Base-by-base conservation (phyloP, 2,888 invertebrate genomes). In the Caenorhabditis japonica region DNA sequence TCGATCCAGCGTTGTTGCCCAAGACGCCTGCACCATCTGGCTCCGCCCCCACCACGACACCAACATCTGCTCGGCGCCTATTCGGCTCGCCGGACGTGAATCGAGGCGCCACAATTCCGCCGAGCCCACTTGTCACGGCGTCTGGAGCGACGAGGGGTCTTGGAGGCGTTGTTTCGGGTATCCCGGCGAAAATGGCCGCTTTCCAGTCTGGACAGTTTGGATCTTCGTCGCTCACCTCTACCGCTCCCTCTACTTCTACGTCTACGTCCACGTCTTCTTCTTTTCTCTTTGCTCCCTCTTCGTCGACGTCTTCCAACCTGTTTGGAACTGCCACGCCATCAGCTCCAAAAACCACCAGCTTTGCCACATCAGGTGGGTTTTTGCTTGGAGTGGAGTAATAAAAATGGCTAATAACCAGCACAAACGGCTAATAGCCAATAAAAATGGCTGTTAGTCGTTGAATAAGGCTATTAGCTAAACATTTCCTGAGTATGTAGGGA, bases 161-260 rank as follows among this genome's bases (percentile, higher is more conserved):
- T 17, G 33, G 33, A 4, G 43, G 53, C 12, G 19, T 2, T 33
- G 55, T n/a, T n/a, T n/a, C n/a, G n/a, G n/a, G 33, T 4, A 44
- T 56, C 13, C 34, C 51, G n/a, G 23, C 43, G 2, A 51, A 23
- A 13, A 36, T 43, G 21, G 61, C 43, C 2, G 52, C 61, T 1
- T 61, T 61, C 52, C 51, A 44, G 30, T 21, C 30, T 7, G 61
- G 61, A 34, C 19, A 21, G 25, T 12, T 61, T 3, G 52, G 52
- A 5, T n/a, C 21, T 12, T 15, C n/a, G 5, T n/a, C 7, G 8
- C 12, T 19, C 43, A n/a, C n/a, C n/a, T n/a, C n/a, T n/a, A n/a
- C n/a, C n/a, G n/a, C n/a, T n/a, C n/a, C n/a, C n/a, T n/a, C n/a
- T n/a, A n/a, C n/a, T n/a, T n/a, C n/a, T n/a, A n/a, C n/a, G n/a